Percentiles rank a stretch among this genome's conserved stretches.
phyloP scores from a whole-genome alignment of 2,113 vertebrate genomes.

The Cynoglossus semilaevis region DNA sequence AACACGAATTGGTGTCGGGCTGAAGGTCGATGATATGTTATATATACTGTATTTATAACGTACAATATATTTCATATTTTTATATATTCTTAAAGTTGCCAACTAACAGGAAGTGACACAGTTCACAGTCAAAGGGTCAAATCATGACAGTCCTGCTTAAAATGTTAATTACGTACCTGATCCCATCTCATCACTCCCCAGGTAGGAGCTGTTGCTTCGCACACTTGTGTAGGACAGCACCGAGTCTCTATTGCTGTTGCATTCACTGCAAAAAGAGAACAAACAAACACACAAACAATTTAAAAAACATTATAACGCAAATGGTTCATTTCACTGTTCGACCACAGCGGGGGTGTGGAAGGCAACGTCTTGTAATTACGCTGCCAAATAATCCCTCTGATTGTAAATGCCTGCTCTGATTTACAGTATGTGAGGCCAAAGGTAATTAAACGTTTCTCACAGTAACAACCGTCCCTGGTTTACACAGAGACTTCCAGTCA shows the following conservation, averaged over 20 bases:
- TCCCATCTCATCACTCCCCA: conserved; percentile 98
- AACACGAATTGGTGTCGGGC: no score
- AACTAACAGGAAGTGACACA: no score
- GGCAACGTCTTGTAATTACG: conserved; percentile 57
- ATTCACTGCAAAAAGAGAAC: conserved; percentile 80
- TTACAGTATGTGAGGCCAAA: conserved; percentile 40
- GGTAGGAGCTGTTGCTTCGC: conserved; percentile 94
- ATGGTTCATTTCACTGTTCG: conserved; percentile 32
- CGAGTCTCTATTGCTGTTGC: conserved; percentile 97
- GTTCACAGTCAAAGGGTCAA: no score
- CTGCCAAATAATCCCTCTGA: conserved; percentile 53
- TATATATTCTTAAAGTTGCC: no score
- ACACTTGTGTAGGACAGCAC: conserved; percentile 96
- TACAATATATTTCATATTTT: no score
- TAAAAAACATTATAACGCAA: conserved; percentile 20
- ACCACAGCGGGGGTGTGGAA: conserved; percentile 43
- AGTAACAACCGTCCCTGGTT: conserved; percentile 30
- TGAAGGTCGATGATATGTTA: no score
- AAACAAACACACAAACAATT: conserved; percentile 28
- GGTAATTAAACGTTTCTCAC: conserved; percentile 54
- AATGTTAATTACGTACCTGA: conserved; percentile 81
- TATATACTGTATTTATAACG: no score
- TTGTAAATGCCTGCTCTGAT: conserved; percentile 52
- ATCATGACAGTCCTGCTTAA: not conserved
- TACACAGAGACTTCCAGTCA: conserved; percentile 31